Evolutionary conservation across 2,113 vertebrate genomes (phyloP), one percentile per base, ranked within the genome.

Genomic region (Meleagris gallopavo): DNA sequence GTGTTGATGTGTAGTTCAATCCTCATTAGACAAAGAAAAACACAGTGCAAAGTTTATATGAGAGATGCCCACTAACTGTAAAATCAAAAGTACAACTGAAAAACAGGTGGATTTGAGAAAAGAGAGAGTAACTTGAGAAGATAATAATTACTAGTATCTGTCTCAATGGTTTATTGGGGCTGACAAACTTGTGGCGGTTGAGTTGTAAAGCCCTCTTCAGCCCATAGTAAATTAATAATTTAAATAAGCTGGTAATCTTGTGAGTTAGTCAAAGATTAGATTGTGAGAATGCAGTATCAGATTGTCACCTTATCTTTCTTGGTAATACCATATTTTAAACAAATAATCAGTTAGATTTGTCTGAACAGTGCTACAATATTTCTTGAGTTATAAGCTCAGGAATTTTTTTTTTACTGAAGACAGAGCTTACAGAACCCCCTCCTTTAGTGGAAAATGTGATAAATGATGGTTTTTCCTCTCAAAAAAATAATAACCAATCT

Each of bases 311-410:
- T 55, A 46, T 95, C 21, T 66, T 13, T 41, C 57, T 66, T 46
- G 27, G 13, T 76, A 45, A 57, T 2, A 72, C 67, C 41, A 34
- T 83, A 67, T 62, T 87, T 91, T 64, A 71, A 89, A 73, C 25
- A 87, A 94, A 89, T 34, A 77, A 54, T 3, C 21, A 55, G 50
- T 92, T 89, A 77, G 54, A 80, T 79, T 94, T 94, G 36, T 52
- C 48, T 50, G 61, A 52, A 76, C 52, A 36, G 8, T 91, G 67
- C 76, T 50, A 60, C 43, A 57, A 13, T 77, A 50, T 66, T 94
- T 85, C 57, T 89, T 82, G 76, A 75, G 10, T 45, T 95, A 78
- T 82, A 81, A 91, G 65, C 78, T 62, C 32, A 6, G 32, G 12
- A 22, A 75, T 94, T 75, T 95, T 21, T 88, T 95, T 17, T 89